phyloP scores from a whole-genome alignment of 1,140 invertebrate species.

The Ctenoplectra terminalis region DNA sequence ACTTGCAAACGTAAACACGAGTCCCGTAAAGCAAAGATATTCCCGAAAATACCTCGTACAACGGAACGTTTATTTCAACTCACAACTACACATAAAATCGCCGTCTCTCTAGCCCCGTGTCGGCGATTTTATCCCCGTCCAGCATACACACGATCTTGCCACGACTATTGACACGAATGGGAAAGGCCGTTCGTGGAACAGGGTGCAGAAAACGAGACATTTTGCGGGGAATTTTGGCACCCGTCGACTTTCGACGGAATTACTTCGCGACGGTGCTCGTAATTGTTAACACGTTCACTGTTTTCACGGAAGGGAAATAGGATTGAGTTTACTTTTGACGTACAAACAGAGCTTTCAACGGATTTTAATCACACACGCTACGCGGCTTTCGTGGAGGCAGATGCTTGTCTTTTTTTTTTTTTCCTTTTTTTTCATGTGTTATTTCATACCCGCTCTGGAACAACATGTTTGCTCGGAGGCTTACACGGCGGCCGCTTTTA shows the following conservation, averaged over 20 bases:
- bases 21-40: neutral
- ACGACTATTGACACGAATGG: neutral
- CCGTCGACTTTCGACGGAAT: conserved; percentile 21
- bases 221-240: conserved; percentile 3
- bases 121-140: neutral
- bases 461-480: conserved; percentile 28
- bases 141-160: neutral
- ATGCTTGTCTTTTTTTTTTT: neutral
- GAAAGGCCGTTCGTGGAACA: neutral
- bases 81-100: neutral
- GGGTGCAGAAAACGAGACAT: neutral
- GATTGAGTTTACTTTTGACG: conserved; percentile 43
- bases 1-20: neutral
- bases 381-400: neutral
- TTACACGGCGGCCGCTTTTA: conserved; percentile 10
- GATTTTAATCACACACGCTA: conserved; percentile 35
- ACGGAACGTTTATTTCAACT: neutral
- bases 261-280: conserved; percentile 20
- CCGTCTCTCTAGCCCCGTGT: neutral
- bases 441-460: conserved; percentile 13
- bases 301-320: conserved; percentile 36
- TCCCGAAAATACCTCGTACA: neutral
- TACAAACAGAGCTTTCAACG: conserved; percentile 42
- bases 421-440: neutral
- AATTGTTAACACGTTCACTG: conserved; percentile 32